Percentiles rank a stretch among this genome's conserved stretches.
These are phyloP conservation scores for Sesamia inferens DNA, from an alignment of 2,888 invertebrate species.

Conservation along the genomic window DNA sequence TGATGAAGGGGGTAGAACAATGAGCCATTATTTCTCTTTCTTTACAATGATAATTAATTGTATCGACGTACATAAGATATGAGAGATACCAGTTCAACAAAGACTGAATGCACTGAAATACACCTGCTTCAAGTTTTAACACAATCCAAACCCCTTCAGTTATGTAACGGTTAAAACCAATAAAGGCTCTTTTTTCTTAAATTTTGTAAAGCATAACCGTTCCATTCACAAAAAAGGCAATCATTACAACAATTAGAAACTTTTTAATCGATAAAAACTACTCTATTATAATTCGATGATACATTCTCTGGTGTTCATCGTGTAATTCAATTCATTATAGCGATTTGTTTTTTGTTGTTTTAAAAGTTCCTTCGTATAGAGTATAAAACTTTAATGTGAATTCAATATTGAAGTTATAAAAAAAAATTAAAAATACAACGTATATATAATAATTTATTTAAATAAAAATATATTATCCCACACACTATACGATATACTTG, in stretches of 20 bases:
- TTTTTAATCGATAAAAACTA: slow-evolving; percentile 44
- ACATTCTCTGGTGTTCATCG: slow-evolving; percentile 11
- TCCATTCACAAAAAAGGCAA: slow-evolving; percentile 41
- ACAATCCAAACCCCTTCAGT: slow-evolving; percentile 18
- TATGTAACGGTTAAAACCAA: slow-evolving; percentile 42
- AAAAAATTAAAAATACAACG: too few relatives aligned
- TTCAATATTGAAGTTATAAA: too few relatives aligned
- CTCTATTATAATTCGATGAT: slow-evolving; percentile 21
- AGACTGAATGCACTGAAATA: slow-evolving; percentile 17
- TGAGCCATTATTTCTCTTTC: slow-evolving; percentile 14
- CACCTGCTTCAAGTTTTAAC: slow-evolving; percentile 23
- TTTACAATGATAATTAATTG: slow-evolving; percentile 28
- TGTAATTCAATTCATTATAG: not conserved
- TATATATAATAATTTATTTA: too few relatives aligned
- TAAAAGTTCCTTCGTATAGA: not conserved
- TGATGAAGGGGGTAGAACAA: slow-evolving; percentile 8
- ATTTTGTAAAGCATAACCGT: slow-evolving; percentile 32
- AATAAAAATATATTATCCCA: too few relatives aligned
- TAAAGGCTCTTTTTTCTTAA: slow-evolving; percentile 19
- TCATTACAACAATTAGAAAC: slow-evolving; percentile 53
- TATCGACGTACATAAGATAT: slow-evolving; percentile 20
- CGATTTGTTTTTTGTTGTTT: not conserved
- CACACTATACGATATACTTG: too few relatives aligned
- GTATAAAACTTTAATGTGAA: not conserved
- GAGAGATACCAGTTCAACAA: slow-evolving; percentile 40